Base-by-base conservation (phyloP, 2,888 invertebrate genomes). In the Dioctria rufipes region DNA sequence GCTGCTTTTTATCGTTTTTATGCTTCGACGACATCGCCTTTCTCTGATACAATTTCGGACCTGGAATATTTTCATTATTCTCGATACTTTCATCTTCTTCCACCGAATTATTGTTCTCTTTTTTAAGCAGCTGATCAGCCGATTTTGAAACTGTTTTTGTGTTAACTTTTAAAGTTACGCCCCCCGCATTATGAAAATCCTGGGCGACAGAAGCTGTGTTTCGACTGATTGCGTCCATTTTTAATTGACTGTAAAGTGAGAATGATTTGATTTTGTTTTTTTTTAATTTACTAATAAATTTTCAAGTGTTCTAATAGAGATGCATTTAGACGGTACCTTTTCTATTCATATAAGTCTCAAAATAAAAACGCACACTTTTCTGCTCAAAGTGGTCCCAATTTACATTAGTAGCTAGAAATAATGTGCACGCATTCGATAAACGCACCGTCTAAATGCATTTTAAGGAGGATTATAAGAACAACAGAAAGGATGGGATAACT, bases 121-220 rank as follows among this genome's bases (percentile, higher is more conserved):
- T 40, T 61, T 82, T 49, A 13, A 80, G 80, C 82, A 83, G 80
- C 80, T 82, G 80, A 83, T 81, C 83, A 83, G 81, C 80, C 80
- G 82, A 80, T 77, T 83, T 83, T 79, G 83, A 82, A 81, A 79
- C 81, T 80, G 67, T 11, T 82, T 82, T 2, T 81, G 69, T 71
- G 40, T 61, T 80, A 67, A 46, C 67, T 83, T 88, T 88, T 88
- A 88, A 87, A 86, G 88, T 88, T 88, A 89, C 89, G 89, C 89
- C 92, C 90, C 91, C 91, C 91, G 92, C 91, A 90, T 92, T 92
- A 92, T 90, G 92, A 92, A 92, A 92, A 91, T 91, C 92, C 91
- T 90, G 90, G 87, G 89, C 90, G 87, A 89, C 89, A 84, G 89
- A 89, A 86, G 89, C 88, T 85, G 89, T 89, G 82, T 89, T 89